phyloP scores from a whole-genome alignment of 2,797 vertebrate species.

The Microcaecilia unicolor region DNA sequence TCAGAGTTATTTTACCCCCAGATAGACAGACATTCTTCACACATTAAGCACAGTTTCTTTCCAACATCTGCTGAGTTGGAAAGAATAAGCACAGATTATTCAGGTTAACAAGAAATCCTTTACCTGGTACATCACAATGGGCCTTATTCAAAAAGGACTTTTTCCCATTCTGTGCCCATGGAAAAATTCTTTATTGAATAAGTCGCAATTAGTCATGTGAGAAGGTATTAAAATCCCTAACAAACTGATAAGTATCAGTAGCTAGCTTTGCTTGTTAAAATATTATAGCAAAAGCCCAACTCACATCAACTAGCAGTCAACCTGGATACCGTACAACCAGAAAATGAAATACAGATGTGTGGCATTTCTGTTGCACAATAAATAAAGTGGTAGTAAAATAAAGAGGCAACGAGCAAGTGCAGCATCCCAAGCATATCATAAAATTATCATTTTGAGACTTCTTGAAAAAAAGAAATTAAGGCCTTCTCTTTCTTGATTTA shows the following conservation, averaged over 20 bases:
- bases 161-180: too few relatives aligned
- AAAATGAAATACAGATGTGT: conserved; percentile 43
- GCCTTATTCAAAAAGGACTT: too few relatives aligned
- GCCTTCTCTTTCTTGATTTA: conserved; percentile 21
- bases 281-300: conserved; percentile 12
- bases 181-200: too few relatives aligned
- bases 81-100: too few relatives aligned
- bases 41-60: too few relatives aligned
- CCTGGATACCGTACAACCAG: conserved; percentile 22
- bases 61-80: too few relatives aligned
- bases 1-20: too few relatives aligned
- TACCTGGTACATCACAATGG: too few relatives aligned
- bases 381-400: conserved; percentile 37
- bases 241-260: conserved; percentile 14
- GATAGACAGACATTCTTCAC: too few relatives aligned
- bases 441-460: conserved; percentile 24
- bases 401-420: too few relatives aligned
- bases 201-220: too few relatives aligned
- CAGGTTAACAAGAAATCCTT: too few relatives aligned
- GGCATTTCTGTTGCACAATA: conserved; percentile 23
- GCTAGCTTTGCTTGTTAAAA: conserved; percentile 8
- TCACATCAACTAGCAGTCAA: conserved; percentile 24
- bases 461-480: conserved; percentile 17
- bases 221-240: conserved; percentile 21
- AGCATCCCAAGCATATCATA: conserved; percentile 16